Conservation (phyloP, 1,140 invertebrate genomes). For the Ctenoplectra terminalis region DNA sequence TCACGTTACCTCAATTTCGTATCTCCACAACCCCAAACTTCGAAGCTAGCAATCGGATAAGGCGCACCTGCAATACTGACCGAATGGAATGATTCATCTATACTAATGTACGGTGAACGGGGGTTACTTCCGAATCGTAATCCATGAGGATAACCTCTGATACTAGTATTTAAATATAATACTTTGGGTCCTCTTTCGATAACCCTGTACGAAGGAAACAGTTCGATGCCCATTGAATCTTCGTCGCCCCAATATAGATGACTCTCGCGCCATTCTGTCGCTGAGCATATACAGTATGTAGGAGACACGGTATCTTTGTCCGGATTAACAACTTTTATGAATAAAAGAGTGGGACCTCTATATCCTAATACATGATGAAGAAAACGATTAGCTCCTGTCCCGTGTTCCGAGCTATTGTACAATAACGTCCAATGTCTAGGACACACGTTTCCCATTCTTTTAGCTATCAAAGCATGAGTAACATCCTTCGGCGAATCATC, state of each 20-base stretch:
- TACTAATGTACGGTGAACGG: conserved; percentile 88
- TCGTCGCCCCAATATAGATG: conserved; percentile 93
- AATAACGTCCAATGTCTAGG: conserved; percentile 92
- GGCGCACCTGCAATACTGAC: conserved; percentile 82
- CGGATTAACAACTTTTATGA: conserved; percentile 84
- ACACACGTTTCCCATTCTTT: conserved; percentile 80
- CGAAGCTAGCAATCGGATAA: conserved; percentile 83
- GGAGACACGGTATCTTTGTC: conserved; percentile 84
- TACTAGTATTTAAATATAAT: conserved; percentile 91
- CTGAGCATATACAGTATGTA: conserved; percentile 90
- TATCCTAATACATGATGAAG: conserved; percentile 94
- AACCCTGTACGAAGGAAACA: conserved; percentile 89
- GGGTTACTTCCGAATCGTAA: conserved; percentile 91
- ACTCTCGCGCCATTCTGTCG: conserved; percentile 93
- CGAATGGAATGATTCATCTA: conserved; percentile 82
- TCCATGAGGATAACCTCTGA: conserved; percentile 93
- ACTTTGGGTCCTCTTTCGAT: conserved; percentile 89
- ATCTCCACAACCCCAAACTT: conserved; percentile 95
- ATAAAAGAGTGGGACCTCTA: conserved; percentile 91
- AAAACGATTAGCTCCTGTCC: conserved; percentile 93
- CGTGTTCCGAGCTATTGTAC: conserved; percentile 93
- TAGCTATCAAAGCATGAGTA: conserved; percentile 76
- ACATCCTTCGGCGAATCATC: conserved; percentile 74
- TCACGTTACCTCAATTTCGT: conserved; percentile 81
- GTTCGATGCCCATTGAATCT: conserved; percentile 90